Evolutionary conservation across 2,113 vertebrate genomes (phyloP), one percentile per base, ranked within the genome.

Genomic region (Eretmochelys imbricata): DNA sequence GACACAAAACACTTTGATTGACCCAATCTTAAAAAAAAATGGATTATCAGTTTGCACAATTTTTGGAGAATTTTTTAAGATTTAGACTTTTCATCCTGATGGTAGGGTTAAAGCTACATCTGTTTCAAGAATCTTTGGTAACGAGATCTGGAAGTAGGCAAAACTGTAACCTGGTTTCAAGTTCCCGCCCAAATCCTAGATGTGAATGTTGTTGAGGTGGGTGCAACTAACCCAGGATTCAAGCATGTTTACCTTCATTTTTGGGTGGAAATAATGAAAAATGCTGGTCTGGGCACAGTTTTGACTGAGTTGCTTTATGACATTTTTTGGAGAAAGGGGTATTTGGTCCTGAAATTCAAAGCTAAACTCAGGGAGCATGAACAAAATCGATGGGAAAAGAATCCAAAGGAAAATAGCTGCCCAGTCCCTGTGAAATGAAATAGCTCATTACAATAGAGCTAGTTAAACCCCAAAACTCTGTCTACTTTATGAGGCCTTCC

Each of bases 111-210:
- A 93, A 91, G 83, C 86, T 81, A 84, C 83, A 85, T 80, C 65
- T 91, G 80, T 92, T 93, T 92, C 57, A 93, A 89, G 42, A 90
- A 8, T 59, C 76, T 83, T 91, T 89, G 85, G 80, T 80, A 89
- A 59, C 3, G 50, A 78, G 82, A 80, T 51, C 24, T 54, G 48
- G 50, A 91, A 85, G 57, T 57, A 65, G 75, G 57, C 51, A 57
- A 76, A 80, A 48, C 3, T 25, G 12, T 51, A 85, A 59, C 0
- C 0, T 76, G 53, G 10, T 91, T 94, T 59, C 69, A 59, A 31
- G 4, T 82, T 50, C 86, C 80, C 81, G 80, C 91, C 83, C 80
- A 38, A 19, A 69, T 82, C 57, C 51, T 76, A 78, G 82, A 80
- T 92, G 84, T 53, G 16, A 5, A 53, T 6, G 2, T 31, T 57